Percentiles rank a stretch among this genome's conserved stretches.
Evolutionary conservation across 1,140 invertebrate genomes (phyloP).

Genomic region (Calliopsis andreniformis): DNA sequence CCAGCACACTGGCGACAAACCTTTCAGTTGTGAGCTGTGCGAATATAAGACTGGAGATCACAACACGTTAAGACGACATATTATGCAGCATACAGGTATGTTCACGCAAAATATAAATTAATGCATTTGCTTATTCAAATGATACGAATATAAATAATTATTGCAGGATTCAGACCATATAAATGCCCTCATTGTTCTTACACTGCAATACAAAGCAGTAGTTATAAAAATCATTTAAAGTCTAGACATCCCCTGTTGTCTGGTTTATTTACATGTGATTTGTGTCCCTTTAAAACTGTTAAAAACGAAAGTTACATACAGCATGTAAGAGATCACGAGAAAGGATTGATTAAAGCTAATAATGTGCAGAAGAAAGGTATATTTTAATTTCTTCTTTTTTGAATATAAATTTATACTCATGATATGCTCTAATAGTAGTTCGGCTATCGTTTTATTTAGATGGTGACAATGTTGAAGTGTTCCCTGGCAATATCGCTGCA

Average conservation of each 20-base stretch:
- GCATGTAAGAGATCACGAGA: conserved; percentile 83
- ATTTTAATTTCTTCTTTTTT: background rate
- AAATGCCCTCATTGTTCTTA: conserved; percentile 87
- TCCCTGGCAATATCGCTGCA: conserved; percentile 81
- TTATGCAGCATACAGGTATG: conserved; percentile 88
- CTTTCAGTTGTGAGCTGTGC: conserved; percentile 87
- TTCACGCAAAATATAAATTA: background rate
- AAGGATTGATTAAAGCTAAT: conserved; percentile 79
- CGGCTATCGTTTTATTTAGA: conserved; percentile 59
- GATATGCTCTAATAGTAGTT: no score
- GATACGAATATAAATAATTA: conserved; percentile 22
- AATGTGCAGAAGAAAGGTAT: conserved; percentile 69
- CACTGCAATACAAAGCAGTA: conserved; percentile 85
- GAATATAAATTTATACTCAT: no score
- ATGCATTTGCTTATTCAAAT: background rate
- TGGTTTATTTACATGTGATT: conserved; percentile 83
- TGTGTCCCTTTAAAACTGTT: conserved; percentile 84
- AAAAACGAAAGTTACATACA: conserved; percentile 83
- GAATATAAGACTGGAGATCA: conserved; percentile 87
- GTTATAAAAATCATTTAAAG: conserved; percentile 86
- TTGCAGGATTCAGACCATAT: conserved; percentile 83
- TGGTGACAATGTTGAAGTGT: conserved; percentile 75
- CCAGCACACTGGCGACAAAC: conserved; percentile 89
- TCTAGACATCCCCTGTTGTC: conserved; percentile 84
- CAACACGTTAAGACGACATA: conserved; percentile 87